Evolutionary conservation across 2,113 vertebrate genomes (phyloP).

Genomic region (Notarius lentiginosus): DNA sequence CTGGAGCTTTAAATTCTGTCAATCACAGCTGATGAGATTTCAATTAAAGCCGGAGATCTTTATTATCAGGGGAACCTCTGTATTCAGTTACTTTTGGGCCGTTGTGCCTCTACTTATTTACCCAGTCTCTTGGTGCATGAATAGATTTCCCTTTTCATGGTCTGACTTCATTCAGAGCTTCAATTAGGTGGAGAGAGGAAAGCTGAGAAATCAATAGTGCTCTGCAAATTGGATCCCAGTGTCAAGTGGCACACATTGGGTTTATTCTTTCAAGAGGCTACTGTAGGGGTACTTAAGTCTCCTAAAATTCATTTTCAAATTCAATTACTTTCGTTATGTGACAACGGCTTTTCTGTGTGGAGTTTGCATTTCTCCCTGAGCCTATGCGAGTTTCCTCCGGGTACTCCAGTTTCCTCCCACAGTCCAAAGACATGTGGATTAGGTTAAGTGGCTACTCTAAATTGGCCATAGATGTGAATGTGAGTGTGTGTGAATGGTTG

Average conservation of each 20-base stretch:
- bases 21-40: constrained; percentile 62
- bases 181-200: constrained; percentile 51
- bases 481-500: too few relatives aligned
- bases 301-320: constrained; percentile 1
- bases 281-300: constrained; percentile 34
- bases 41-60: constrained; percentile 68
- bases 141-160: constrained; percentile 64
- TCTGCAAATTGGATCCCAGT: constrained; percentile 51
- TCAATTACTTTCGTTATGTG: background rate
- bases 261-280: constrained; percentile 44
- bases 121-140: constrained; percentile 62
- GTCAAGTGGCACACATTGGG: constrained; percentile 48
- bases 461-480: too few relatives aligned
- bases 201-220: constrained; percentile 60
- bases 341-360: too few relatives aligned
- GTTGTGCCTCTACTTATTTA: constrained; percentile 57
- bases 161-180: constrained; percentile 55
- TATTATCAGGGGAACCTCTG: constrained; percentile 61
- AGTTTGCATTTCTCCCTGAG: background rate
- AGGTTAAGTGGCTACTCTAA: too few relatives aligned
- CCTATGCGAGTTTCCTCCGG: too few relatives aligned
- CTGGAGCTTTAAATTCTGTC: constrained; percentile 58
- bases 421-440: too few relatives aligned
- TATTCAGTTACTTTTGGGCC: constrained; percentile 55
- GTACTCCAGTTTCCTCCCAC: too few relatives aligned